phyloP scores from a whole-genome alignment of 2,797 vertebrate species.

The Gallinago solitaria region DNA sequence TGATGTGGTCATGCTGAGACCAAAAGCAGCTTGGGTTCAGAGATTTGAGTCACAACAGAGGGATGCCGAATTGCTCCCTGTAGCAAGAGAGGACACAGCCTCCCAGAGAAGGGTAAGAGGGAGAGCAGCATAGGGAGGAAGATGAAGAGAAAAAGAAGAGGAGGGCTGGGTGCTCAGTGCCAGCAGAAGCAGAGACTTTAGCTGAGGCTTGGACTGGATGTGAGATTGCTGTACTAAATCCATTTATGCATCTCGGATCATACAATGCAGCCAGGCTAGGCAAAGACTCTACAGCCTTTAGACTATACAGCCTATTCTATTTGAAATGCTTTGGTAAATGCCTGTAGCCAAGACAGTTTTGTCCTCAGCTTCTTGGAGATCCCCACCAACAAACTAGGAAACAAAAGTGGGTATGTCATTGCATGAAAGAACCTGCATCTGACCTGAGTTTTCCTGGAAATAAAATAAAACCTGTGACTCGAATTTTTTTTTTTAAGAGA shows the following conservation, averaged over 20 bases:
- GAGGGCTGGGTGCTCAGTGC: not conserved
- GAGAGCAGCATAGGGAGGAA: too few species aligned
- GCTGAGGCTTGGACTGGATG: not conserved
- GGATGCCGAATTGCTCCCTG: not conserved
- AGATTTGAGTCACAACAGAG: not conserved
- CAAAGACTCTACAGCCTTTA: not conserved
- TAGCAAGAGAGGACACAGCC: not conserved
- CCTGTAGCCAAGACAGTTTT: not conserved
- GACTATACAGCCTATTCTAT: not conserved
- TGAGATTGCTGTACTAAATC: not conserved
- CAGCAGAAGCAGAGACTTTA: not conserved
- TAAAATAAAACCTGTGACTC: not conserved
- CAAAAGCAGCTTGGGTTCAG: not conserved
- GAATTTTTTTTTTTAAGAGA: not conserved
- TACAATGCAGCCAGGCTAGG: not conserved
- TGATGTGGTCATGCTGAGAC: not conserved
- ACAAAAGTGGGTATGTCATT: not conserved
- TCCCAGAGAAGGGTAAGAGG: not conserved
- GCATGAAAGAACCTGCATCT: not conserved
- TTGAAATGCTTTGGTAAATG: not conserved
- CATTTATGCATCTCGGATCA: not conserved
- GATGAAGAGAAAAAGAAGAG: not conserved
- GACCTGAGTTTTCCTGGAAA: not conserved
- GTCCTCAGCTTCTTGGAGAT: not conserved
- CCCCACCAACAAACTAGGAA: not conserved